Base-by-base conservation (phyloP, 2,888 invertebrate species). In the Escarpia spicata region DNA sequence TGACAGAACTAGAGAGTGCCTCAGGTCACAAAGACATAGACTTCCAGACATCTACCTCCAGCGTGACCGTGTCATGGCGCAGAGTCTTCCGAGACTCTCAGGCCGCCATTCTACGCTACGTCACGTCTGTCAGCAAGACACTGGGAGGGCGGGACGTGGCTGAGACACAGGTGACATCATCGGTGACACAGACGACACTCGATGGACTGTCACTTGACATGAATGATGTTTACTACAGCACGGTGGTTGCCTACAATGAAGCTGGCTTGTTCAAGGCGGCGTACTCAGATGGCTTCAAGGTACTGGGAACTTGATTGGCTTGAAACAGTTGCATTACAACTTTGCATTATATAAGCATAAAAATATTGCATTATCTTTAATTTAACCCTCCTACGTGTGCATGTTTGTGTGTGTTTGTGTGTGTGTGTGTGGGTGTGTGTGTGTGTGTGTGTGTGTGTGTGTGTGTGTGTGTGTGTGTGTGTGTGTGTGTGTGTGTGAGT, bases 201-300 rank as follows among this genome's bases (percentile, higher is more conserved):
- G 92, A 94, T 1, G 93, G 91, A 26, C 37, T 44, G 91, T 19
- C 37, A 15, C 45, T 45, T 52, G 75, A 75, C 75, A n/a, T 26
- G 3, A 45, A 37, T 52, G 52, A 37, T 15, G 31, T 43, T 19
- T 94, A 94, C 75, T 94, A 94, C 60, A 93, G 92, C 90, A 94
- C 93, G 58, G 93, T 94, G 10, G 90, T 94, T 31, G 93, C 93
- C 31, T 93, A 93, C 90, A 94, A 92, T 91, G 91, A 92, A 44
- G 93, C 94, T 8, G 94, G 94, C 19, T 92, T 94, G 31, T 92
- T 92, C 58, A 75, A 60, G 45, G 93, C 93, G 58, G 93, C 92
- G 12, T 75, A 92, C 26, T 94, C 94, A n/a, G 94, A 94, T 92
- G 94, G 94, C 0, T 91, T 91, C 52, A 52, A 44, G 91, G 91